Conservation (phyloP, 2,113 vertebrate genomes). For the Microtus richardsoni region DNA sequence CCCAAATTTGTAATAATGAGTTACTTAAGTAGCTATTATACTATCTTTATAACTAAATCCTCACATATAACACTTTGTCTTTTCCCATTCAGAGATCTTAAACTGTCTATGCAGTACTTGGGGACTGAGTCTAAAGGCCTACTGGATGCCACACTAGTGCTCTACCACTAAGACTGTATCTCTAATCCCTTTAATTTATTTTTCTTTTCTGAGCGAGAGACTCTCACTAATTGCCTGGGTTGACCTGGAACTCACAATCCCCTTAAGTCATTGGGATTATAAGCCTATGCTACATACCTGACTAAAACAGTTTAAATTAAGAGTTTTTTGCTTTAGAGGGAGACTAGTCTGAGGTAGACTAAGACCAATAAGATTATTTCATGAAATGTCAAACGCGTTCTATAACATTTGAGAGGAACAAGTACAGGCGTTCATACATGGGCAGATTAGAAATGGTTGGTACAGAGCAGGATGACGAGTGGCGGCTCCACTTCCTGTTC, state of each 20-base stretch:
- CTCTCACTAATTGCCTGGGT: background rate
- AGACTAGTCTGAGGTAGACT: background rate
- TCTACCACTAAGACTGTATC: background rate
- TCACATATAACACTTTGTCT: background rate
- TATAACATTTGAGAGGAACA: background rate
- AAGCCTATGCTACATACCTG: no score
- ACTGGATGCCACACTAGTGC: background rate
- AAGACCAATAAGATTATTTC: constrained; percentile 8
- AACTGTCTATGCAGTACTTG: background rate
- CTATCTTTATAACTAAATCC: constrained; percentile 32
- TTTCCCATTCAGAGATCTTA: constrained; percentile 35
- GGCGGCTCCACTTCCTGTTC: background rate
- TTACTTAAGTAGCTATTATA: background rate
- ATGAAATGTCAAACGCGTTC: constrained; percentile 33
- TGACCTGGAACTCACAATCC: background rate
- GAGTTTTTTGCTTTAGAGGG: constrained; percentile 5
- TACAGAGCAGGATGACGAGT: background rate
- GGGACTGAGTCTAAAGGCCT: no score
- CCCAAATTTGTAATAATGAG: constrained; percentile 3
- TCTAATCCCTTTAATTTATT: background rate
- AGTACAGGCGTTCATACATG: background rate
- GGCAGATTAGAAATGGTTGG: background rate
- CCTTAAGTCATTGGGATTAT: background rate
- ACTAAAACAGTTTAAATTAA: background rate
- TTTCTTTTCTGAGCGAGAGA: background rate